Percentiles rank a stretch among this genome's conserved stretches.
phyloP scores from a whole-genome alignment of 2,113 vertebrate species.

The Holacanthus passer region DNA sequence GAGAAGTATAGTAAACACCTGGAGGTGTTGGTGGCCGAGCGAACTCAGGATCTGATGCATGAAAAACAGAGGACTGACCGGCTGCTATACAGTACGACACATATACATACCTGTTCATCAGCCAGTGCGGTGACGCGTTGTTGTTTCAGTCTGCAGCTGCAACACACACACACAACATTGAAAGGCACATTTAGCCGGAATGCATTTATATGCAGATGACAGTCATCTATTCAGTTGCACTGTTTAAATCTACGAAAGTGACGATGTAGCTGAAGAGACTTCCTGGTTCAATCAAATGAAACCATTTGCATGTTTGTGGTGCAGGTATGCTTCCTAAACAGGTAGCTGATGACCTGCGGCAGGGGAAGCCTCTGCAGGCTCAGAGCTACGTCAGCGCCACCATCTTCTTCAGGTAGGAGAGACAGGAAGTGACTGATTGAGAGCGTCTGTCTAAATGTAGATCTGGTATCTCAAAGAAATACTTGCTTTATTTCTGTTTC shows the following conservation, averaged over 20 bases:
- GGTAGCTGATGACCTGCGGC: slow-evolving; percentile 89
- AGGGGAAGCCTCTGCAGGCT: slow-evolving; percentile 85
- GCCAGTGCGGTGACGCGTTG: too few relatives aligned
- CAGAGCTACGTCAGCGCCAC: slow-evolving; percentile 89
- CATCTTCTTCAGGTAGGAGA: slow-evolving; percentile 90
- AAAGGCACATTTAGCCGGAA: background rate
- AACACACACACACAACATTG: background rate
- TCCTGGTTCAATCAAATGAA: background rate
- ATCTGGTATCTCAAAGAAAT: too few relatives aligned
- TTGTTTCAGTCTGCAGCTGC: background rate
- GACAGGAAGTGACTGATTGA: slow-evolving; percentile 69
- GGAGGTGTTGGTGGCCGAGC: slow-evolving; percentile 89
- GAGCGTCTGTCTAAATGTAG: too few relatives aligned
- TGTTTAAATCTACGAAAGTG: too few relatives aligned
- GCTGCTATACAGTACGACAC: slow-evolving; percentile 88
- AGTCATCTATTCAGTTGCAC: background rate
- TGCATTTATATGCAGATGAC: background rate
- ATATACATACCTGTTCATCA: background rate
- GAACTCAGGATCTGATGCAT: slow-evolving; percentile 89
- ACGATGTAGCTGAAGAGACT: too few relatives aligned
- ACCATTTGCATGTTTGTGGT: slow-evolving; percentile 10
- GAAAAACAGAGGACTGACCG: slow-evolving; percentile 91
- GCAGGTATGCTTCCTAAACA: slow-evolving; percentile 89
- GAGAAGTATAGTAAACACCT: slow-evolving; percentile 94
- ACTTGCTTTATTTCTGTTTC: too few relatives aligned